These are phyloP conservation scores for Zapus hudsonius DNA, from an alignment of 2,113 vertebrate genomes.

Conservation along the genomic window DNA sequence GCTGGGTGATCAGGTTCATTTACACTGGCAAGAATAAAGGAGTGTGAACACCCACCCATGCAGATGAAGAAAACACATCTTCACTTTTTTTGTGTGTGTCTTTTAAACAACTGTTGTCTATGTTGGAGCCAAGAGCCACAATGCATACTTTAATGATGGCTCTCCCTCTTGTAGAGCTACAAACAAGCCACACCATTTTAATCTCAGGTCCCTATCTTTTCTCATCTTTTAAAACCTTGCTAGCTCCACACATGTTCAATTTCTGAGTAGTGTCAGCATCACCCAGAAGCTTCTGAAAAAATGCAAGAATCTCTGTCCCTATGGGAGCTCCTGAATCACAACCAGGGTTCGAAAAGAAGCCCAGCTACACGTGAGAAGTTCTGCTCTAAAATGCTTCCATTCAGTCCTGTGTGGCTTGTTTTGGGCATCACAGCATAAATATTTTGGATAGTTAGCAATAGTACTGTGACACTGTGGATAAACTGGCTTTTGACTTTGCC, in stretches of 20 bases:
- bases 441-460: not conserved
- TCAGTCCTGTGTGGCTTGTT: not conserved
- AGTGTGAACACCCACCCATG: not conserved
- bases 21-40: not conserved
- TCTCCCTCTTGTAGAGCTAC: not conserved
- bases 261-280: not conserved
- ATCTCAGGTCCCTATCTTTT: not conserved
- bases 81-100: not conserved
- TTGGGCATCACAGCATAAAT: not conserved
- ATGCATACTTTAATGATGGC: too few relatives aligned
- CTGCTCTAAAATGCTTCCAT: not conserved
- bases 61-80: not conserved
- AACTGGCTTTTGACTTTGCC: constrained; percentile 22
- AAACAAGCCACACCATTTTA: not conserved
- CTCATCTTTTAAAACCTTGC: not conserved
- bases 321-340: not conserved
- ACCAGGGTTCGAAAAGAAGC: not conserved
- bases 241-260: not conserved
- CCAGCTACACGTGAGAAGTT: not conserved
- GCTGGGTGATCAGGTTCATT: not conserved
- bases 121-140: not conserved
- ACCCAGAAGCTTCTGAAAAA: not conserved
- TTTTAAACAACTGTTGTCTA: too few relatives aligned
- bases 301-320: not conserved
- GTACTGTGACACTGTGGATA: not conserved